These are phyloP conservation scores for Pilophorus perplexus DNA, from an alignment of 2,888 invertebrate genomes.

Conservation along the genomic window DNA sequence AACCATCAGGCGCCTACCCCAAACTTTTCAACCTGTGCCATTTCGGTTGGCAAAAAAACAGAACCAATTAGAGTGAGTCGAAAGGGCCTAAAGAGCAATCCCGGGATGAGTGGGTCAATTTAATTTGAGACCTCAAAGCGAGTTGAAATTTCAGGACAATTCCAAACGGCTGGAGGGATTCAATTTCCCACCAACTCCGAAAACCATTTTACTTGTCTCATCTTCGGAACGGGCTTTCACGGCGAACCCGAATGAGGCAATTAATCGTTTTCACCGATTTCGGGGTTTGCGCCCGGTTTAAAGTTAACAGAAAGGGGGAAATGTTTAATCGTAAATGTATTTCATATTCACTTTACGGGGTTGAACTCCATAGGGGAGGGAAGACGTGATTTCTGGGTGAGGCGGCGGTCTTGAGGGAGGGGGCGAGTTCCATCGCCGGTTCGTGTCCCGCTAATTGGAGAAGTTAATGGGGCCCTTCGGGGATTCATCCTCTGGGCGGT, in stretches of 20 bases:
- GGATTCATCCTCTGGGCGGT: conserved; percentile 29
- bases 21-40: too few species aligned
- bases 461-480: conserved; percentile 35
- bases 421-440: background rate
- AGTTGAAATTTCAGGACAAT: background rate
- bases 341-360: conserved; percentile 26
- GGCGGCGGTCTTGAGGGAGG: background rate
- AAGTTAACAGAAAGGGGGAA: too few species aligned
- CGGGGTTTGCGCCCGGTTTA: background rate
- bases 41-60: too few species aligned
- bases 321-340: conserved; percentile 20
- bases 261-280: conserved; percentile 16
- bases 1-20: too few species aligned
- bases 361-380: too few species aligned
- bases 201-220: conserved; percentile 15
- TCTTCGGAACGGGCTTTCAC: conserved; percentile 8
- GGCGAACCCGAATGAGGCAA: conserved; percentile 11
- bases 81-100: too few species aligned
- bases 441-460: conserved; percentile 26
- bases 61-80: too few species aligned
- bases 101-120: background rate
- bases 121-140: background rate
- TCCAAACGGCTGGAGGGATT: background rate
- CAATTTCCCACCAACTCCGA: background rate
- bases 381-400: too few species aligned